These are phyloP conservation scores for Hippocampus barbouri DNA, from an alignment of 2,113 vertebrate genomes.

Conservation along the genomic window DNA sequence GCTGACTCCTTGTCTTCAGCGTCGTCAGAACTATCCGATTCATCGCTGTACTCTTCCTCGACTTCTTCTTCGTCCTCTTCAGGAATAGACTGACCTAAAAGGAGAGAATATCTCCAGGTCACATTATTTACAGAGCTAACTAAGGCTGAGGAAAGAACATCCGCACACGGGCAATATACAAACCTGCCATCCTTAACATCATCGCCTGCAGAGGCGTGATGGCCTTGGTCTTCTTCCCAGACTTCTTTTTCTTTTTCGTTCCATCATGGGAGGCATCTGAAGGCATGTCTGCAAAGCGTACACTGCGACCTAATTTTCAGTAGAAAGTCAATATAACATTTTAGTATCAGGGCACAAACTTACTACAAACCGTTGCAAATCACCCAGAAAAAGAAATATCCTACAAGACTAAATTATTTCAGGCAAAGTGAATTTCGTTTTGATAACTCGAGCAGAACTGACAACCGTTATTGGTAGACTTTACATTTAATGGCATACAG, in stretches of 20 bases:
- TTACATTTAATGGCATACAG: too few species aligned
- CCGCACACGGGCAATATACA: neutral
- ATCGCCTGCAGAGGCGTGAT: conserved; percentile 96
- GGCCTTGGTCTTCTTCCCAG: conserved; percentile 91
- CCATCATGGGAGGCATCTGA: conserved; percentile 41
- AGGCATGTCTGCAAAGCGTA: conserved; percentile 90
- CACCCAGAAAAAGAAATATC: neutral
- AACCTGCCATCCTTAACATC: conserved; percentile 95
- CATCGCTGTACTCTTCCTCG: conserved; percentile 86
- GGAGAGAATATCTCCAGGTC: neutral
- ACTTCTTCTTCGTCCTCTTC: conserved; percentile 92
- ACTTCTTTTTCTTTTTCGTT: conserved; percentile 82
- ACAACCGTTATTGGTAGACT: neutral
- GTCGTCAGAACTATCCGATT: conserved; percentile 80
- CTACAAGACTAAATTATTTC: neutral
- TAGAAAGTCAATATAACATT: neutral
- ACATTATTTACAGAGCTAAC: neutral
- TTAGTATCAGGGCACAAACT: neutral
- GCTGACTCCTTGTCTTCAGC: conserved; percentile 73
- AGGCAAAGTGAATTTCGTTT: neutral
- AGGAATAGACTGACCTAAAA: conserved; percentile 89
- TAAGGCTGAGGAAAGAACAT: neutral
- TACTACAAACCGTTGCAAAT: neutral
- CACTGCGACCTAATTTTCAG: conserved; percentile 74
- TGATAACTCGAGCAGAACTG: neutral